These are phyloP conservation scores for human DNA, from an alignment of 2,113 vertebrate genomes.

Conservation along the genomic window GRCh38 chr11:106999501-107000000, in stretches of 20 bases:
- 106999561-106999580: not conserved
- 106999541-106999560: not conserved
- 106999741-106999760: not conserved
- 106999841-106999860: not conserved
- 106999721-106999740: not conserved
- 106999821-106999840: not conserved
- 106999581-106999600: not conserved
- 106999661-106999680: not conserved
- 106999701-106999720: not conserved
- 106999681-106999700: not conserved
- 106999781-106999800: not conserved
- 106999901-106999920: not conserved
- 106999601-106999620: not conserved
- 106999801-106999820: not conserved
- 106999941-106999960: not conserved
- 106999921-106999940: not conserved
- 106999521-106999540: not conserved
- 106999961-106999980: slow-evolving; percentile 9
- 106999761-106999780: not conserved
- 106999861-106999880: slow-evolving; percentile 7
- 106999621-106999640: not conserved
- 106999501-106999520: too few species aligned
- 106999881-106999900: not conserved
- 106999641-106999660: not conserved
- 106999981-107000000: not conserved